These are phyloP conservation scores for Leuciscus idus DNA, from an alignment of 2,113 vertebrate genomes.

Conservation along the genomic window DNA sequence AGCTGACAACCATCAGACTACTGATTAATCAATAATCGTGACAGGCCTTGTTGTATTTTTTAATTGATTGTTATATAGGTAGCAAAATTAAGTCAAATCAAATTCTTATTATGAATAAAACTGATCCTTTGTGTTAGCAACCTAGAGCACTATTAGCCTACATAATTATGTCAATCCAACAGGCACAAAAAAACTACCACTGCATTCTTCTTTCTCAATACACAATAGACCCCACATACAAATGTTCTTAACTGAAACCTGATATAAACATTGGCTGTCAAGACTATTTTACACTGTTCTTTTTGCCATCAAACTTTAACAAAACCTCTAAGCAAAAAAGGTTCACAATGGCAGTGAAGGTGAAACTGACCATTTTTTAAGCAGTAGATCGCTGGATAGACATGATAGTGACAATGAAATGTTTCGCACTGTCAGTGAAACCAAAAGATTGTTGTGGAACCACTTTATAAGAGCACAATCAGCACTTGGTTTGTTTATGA, in stretches of 20 bases:
- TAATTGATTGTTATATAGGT: neutral
- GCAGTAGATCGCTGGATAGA: neutral
- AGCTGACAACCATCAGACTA: too few relatives aligned
- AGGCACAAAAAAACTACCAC: neutral
- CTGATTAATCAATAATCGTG: too few relatives aligned
- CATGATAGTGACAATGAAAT: neutral
- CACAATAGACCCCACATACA: constrained; percentile 38
- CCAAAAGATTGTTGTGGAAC: neutral
- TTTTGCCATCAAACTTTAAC: neutral
- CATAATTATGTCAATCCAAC: neutral
- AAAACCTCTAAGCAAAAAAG: neutral
- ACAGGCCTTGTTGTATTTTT: too few relatives aligned
- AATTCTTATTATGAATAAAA: neutral
- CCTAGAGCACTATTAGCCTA: neutral
- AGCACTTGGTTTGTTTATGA: neutral
- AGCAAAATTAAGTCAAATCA: neutral
- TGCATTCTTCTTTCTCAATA: constrained; percentile 17
- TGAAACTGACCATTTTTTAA: neutral
- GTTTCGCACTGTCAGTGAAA: neutral
- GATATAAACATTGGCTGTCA: constrained; percentile 33
- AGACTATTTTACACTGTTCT: constrained; percentile 36
- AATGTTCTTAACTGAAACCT: neutral
- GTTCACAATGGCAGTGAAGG: neutral
- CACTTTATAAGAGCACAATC: neutral
- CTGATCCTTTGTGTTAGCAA: constrained; percentile 7